These are phyloP conservation scores for Equus quagga DNA, from an alignment of 2,113 vertebrate genomes.

Conservation along the genomic window DNA sequence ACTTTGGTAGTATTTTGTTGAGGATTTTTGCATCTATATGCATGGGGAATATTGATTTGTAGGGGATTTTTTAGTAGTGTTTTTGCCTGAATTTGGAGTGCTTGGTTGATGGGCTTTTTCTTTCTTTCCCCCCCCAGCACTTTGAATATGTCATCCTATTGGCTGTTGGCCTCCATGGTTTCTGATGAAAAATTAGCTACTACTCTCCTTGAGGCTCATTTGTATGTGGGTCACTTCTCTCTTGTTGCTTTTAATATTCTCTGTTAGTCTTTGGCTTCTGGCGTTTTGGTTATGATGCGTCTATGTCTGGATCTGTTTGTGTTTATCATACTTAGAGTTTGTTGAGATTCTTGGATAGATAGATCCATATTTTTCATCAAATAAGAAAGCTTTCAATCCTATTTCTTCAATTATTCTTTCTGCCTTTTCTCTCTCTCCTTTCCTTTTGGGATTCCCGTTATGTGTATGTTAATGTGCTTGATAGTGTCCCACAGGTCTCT, in stretches of 20 bases:
- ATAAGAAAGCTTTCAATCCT: neutral
- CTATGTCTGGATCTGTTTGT: neutral
- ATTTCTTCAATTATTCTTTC: neutral
- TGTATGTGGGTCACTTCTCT: neutral
- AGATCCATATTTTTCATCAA: neutral
- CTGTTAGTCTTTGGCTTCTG: neutral
- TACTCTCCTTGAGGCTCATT: neutral
- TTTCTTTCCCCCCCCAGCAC: neutral
- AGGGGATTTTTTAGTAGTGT: too few species aligned
- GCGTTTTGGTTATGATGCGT: neutral
- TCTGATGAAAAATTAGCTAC: neutral
- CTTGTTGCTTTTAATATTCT: neutral
- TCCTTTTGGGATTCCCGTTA: neutral
- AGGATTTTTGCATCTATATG: neutral
- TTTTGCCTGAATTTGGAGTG: neutral
- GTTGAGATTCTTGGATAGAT: neutral
- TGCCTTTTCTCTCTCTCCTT: neutral
- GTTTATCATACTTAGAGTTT: neutral
- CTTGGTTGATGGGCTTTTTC: neutral
- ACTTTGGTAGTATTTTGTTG: neutral
- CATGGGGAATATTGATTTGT: neutral
- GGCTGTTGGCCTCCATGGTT: neutral
- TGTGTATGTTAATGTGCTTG: neutral
- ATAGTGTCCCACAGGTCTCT: neutral
- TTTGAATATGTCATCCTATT: neutral